Evolutionary conservation across 2,888 invertebrate genomes (phyloP).

Genomic region (Ephialtes manifestator): DNA sequence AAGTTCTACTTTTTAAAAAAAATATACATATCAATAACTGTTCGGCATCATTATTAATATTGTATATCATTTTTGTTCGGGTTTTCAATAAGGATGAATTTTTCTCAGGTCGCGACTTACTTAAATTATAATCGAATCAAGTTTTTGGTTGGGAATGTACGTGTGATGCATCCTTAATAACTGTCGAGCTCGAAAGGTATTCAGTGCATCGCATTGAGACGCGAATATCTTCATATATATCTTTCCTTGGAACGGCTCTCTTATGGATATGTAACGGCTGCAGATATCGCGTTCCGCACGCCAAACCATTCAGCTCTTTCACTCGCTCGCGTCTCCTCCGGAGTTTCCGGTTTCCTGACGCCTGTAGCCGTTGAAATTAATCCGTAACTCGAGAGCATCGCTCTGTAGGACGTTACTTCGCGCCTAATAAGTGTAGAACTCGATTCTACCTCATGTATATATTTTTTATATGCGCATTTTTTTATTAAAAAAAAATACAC

Average conservation of each 20-base stretch:
- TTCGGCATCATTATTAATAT: no score
- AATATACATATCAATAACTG: no score
- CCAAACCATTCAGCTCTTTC: conserved; percentile 37
- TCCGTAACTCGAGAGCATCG: conserved; percentile 28
- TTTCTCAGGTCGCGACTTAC: no score
- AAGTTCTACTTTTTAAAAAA: no score
- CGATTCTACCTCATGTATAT: not conserved
- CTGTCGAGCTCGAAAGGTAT: conserved; percentile 27
- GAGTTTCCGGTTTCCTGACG: conserved; percentile 21
- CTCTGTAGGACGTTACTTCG: not conserved
- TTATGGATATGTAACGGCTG: conserved; percentile 6
- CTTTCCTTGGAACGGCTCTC: conserved; percentile 3
- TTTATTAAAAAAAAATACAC: not conserved
- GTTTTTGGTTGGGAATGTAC: no score
- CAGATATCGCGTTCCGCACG: conserved; percentile 34
- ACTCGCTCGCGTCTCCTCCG: not conserved
- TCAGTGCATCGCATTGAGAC: conserved; percentile 36
- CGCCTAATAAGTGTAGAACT: not conserved
- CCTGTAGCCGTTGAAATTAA: conserved; percentile 24
- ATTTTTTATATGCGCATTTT: conserved; percentile 1
- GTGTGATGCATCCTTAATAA: conserved; percentile 20
- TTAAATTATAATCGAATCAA: no score
- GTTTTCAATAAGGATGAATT: no score
- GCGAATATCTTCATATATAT: conserved; percentile 31
- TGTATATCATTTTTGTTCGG: no score